Base-by-base conservation (phyloP, 2,888 invertebrate species). In the Encarsia formosa region DNA sequence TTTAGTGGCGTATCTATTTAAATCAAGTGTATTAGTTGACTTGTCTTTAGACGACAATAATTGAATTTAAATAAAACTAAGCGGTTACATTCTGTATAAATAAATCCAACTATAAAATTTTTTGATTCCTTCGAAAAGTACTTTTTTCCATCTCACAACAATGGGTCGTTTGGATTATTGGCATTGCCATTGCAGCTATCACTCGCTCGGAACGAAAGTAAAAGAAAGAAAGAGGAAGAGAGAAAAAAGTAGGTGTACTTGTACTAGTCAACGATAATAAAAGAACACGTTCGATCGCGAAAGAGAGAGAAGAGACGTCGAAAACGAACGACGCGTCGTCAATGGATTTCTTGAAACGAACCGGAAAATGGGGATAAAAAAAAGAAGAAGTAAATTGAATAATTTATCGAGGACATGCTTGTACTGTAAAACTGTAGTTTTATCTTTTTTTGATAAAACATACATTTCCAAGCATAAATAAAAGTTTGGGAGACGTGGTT, bases 201-300 rank as follows among this genome's bases (percentile, higher is more conserved):
- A 19, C 32, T 38, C 15, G 19, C 32, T n/a, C 22, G 15, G n/a
- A 15, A 24, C 19, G n/a, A n/a, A n/a, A n/a, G n/a, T n/a, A 32
- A 42, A 47, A 52, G 43, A 52, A 24, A 9, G 13, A 20, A 23
- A 20, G 13, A 15, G 23, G 18, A 18, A 18, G 34, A 31, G 15
- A 31, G 46, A 52, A 31, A 22, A 6, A 13, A 31, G 15, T 6
- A n/a, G 24, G 18, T 15, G 22, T 18, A 38, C 40, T 18, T 23
- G 16, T 34, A n/a, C n/a, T 38, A 29, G 52, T 42, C 42, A 22
- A 47, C 45, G 49, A 49, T 46, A 54, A 54, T 54, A 54, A 42
- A 54, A 54, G 41, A 45, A 32, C 41, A 13, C 45, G 45, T 49
- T 53, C 49, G 34, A 49, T 53, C 41, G 49, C 41, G 37, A 54